Evolutionary conservation across 2,113 vertebrate genomes (phyloP).

Genomic region (Clarias magur): DNA sequence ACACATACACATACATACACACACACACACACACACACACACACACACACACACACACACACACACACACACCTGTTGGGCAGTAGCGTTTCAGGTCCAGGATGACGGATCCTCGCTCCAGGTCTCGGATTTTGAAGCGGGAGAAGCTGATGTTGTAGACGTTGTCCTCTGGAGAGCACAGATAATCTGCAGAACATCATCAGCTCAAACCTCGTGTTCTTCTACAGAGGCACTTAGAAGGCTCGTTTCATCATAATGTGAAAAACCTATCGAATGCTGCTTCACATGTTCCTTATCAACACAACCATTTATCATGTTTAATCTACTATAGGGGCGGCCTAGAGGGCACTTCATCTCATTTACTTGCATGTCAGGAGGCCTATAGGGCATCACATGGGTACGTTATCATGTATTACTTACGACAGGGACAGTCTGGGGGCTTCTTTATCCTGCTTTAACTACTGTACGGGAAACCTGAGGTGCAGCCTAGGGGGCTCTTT

Average conservation of each 20-base stretch:
- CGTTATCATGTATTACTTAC: background rate
- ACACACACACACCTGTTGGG: slow-evolving; percentile 52
- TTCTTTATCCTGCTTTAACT: background rate
- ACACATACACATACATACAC: too few species aligned
- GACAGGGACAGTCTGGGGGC: background rate
- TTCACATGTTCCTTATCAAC: background rate
- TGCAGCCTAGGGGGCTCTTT: background rate
- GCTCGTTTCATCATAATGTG: background rate
- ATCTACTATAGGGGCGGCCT: too few species aligned
- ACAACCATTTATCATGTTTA: background rate
- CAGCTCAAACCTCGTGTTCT: background rate
- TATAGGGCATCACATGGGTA: background rate
- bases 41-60: background rate
- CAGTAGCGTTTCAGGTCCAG: slow-evolving; percentile 59
- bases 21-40: background rate
- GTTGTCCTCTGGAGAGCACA: slow-evolving; percentile 63
- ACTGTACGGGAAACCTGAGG: background rate
- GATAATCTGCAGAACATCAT: slow-evolving; percentile 51
- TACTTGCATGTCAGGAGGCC: background rate
- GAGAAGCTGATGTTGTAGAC: slow-evolving; percentile 65
- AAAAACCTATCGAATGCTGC: background rate
- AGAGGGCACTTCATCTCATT: too few species aligned
- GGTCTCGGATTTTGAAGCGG: slow-evolving; percentile 64
- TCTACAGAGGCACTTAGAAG: background rate
- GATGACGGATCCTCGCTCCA: slow-evolving; percentile 56